Conservation (phyloP, 2,797 vertebrate genomes). For the Pseudochirops corinnae region DNA sequence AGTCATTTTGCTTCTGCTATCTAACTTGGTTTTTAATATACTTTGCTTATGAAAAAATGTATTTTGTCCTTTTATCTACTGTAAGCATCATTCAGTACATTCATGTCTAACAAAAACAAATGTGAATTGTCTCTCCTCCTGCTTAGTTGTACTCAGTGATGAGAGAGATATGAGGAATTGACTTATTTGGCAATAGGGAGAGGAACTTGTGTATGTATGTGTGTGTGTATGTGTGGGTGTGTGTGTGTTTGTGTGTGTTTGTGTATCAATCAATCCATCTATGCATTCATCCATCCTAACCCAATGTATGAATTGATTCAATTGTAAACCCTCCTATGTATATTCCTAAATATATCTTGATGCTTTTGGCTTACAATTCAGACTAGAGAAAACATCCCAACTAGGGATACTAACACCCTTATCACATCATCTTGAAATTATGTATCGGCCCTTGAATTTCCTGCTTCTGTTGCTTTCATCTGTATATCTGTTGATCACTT, state of each 20-base stretch:
- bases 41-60: constrained; percentile 3
- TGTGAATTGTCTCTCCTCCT: not conserved
- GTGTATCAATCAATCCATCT: not conserved
- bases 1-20: constrained; percentile 29
- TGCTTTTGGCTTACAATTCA: constrained; percentile 12
- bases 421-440: not conserved
- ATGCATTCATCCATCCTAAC: not conserved
- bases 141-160: not conserved
- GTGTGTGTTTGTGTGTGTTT: not conserved
- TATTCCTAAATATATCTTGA: not conserved
- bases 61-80: not conserved
- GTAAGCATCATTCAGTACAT: not conserved
- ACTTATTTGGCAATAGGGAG: not conserved
- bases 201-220: not conserved
- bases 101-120: not conserved
- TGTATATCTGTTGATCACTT: not conserved
- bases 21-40: constrained; percentile 41
- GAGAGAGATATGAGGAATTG: not conserved
- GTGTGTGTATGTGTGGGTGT: not conserved
- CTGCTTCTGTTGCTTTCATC: not conserved
- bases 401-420: not conserved
- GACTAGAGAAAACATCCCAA: constrained; percentile 16
- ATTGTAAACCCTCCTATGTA: not conserved
- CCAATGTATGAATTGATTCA: not conserved
- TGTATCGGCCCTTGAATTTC: constrained; percentile 12